These are phyloP conservation scores for Onychomys arenicola DNA, from an alignment of 2,797 vertebrate genomes.

Conservation along the genomic window DNA sequence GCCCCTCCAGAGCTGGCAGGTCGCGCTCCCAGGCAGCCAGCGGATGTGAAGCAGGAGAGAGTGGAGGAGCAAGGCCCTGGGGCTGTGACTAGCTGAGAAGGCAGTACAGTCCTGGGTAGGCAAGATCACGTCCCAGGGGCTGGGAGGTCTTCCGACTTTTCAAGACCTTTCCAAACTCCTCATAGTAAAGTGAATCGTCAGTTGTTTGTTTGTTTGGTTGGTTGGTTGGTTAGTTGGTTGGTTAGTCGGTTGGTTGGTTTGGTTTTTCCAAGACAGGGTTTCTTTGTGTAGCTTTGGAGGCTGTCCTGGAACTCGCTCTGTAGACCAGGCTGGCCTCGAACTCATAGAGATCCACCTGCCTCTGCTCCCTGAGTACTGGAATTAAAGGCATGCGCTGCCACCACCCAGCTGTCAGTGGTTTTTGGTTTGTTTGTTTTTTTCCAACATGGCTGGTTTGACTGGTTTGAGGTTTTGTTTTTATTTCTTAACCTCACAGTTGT, in stretches of 20 bases:
- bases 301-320: too few species aligned
- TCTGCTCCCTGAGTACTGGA: too few species aligned
- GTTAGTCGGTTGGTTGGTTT: too few species aligned
- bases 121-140: not conserved
- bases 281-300: too few species aligned
- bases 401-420: not conserved
- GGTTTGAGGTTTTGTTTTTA: not conserved
- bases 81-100: fast-evolving
- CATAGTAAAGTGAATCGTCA: not conserved
- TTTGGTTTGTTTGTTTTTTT: not conserved
- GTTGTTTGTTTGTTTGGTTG: too few species aligned
- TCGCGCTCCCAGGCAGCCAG: not conserved
- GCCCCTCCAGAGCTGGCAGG: not conserved
- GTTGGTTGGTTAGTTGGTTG: too few species aligned
- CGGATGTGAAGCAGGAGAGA: not conserved
- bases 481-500: not conserved
- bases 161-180: not conserved
- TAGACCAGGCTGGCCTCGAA: too few species aligned
- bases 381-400: too few species aligned
- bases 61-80: not conserved
- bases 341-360: too few species aligned
- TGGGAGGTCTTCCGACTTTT: not conserved
- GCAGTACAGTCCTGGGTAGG: too few species aligned
- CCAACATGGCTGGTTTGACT: not conserved
- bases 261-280: too few species aligned